A percentile compares a stretch with the other conserved stretches of the same genome.
phyloP scores from a whole-genome alignment of 2,113 vertebrate species.

The Gambusia affinis region DNA sequence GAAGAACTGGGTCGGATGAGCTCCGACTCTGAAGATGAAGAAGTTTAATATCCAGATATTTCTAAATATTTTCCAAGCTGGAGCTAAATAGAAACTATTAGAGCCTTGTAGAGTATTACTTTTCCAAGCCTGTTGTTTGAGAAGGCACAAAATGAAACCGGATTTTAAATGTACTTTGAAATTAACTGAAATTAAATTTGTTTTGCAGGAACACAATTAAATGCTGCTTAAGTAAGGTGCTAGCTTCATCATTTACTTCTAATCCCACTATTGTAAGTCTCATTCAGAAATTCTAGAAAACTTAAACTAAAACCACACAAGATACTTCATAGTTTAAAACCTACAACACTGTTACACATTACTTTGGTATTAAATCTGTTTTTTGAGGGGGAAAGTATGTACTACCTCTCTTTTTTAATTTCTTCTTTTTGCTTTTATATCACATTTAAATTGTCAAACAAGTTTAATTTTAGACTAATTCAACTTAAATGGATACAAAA shows the following conservation, averaged over 20 bases:
- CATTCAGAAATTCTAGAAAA: too few relatives aligned
- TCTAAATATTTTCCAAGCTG: not conserved
- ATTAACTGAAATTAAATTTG: conserved; percentile 11
- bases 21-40: conserved; percentile 83
- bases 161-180: conserved; percentile 16
- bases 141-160: not conserved
- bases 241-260: not conserved
- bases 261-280: too few relatives aligned
- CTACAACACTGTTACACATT: too few relatives aligned
- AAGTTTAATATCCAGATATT: conserved; percentile 76
- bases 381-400: too few relatives aligned
- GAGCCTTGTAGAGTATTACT: not conserved
- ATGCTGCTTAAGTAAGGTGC: not conserved
- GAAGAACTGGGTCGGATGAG: conserved; percentile 80
- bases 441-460: too few relatives aligned
- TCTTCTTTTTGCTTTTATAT: too few relatives aligned
- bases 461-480: too few relatives aligned
- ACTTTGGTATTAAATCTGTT: too few relatives aligned
- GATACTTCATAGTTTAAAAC: too few relatives aligned
- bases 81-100: not conserved
- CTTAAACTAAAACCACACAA: too few relatives aligned
- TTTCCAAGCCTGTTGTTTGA: not conserved
- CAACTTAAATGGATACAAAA: too few relatives aligned
- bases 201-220: not conserved
- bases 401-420: too few relatives aligned